Percentiles rank a stretch among this genome's conserved stretches.
phyloP scores from a whole-genome alignment of 2,888 invertebrate genomes.

The Saturnia japonica region DNA sequence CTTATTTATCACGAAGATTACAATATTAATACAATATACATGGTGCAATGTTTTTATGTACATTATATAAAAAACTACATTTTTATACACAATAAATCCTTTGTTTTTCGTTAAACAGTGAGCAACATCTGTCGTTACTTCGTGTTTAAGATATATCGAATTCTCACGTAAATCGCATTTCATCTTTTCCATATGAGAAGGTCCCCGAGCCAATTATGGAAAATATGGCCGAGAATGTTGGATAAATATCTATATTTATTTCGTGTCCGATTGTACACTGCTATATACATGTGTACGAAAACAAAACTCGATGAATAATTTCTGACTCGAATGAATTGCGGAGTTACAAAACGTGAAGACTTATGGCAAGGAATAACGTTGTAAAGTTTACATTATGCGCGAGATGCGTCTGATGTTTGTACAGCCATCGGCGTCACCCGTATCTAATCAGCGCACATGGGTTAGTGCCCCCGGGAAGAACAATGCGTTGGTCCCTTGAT shows the following conservation, averaged over 20 bases:
- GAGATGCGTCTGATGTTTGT: conserved; percentile 53
- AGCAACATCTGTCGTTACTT: background rate
- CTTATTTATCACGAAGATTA: no score
- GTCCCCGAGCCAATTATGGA: background rate
- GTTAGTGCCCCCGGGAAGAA: conserved; percentile 79
- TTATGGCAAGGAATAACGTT: background rate
- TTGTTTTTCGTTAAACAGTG: background rate
- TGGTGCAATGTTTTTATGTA: no score
- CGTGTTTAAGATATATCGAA: background rate
- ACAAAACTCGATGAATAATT: background rate
- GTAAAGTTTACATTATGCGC: conserved; percentile 22
- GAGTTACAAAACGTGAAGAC: background rate
- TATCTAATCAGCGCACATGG: conserved; percentile 78
- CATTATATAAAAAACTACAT: no score
- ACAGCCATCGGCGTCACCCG: conserved; percentile 45
- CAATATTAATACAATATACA: no score
- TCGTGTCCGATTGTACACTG: background rate
- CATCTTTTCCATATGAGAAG: background rate
- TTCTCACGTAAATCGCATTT: background rate
- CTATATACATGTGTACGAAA: background rate
- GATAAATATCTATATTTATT: background rate
- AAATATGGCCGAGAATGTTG: background rate
- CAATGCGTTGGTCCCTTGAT: conserved; percentile 77
- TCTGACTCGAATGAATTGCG: background rate
- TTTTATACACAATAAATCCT: no score